Base-by-base conservation (phyloP, 2,888 invertebrate genomes). In the Xylophagus ater region DNA sequence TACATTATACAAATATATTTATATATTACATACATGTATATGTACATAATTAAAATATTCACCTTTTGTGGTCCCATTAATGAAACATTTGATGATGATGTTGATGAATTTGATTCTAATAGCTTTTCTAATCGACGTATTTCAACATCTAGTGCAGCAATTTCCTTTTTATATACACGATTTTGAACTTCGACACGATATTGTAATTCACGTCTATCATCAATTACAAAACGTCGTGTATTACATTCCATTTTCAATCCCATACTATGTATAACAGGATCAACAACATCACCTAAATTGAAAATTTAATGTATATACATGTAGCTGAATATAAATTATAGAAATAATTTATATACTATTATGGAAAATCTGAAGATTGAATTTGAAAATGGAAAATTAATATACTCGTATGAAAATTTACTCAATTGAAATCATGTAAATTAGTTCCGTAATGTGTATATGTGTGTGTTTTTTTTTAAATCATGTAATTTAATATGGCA, bases 151-250 rank as follows among this genome's bases (percentile, higher is more conserved):
- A 87, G 59, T 12, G 79, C 77, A 7, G 79, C 78, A 47, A 92
- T 76, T 60, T 90, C 87, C 48, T 81, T 72, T 55, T 80, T 79
- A 58, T 88, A 90, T 4, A 89, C 90, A 49, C 81, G 76, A 64
- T 92, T 92, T 64, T 90, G 90, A 37, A 92, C 85, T 62, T 92
- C 88, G 32, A 89, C 84, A 41, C 92, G 71, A 59, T 86, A 87
- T 54, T 83, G 79, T 12, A 85, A 64, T 55, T 92, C 92, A 49
- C 78, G 72, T 34, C 75, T 76, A 54, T 92, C 90, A 52, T 90
- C 87, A 13, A 80, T 77, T 13, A 84, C 78, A 55, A 88, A 85
- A 54, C 84, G 67, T 49, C 90, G 70, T 0, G 90, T 90, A 53
- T 92, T 90, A 59, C 78, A 86, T 58, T 92, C 88, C 51, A 90